These are phyloP conservation scores for Leguminivora glycinivorella DNA, from an alignment of 1,140 invertebrate genomes.

Conservation along the genomic window DNA sequence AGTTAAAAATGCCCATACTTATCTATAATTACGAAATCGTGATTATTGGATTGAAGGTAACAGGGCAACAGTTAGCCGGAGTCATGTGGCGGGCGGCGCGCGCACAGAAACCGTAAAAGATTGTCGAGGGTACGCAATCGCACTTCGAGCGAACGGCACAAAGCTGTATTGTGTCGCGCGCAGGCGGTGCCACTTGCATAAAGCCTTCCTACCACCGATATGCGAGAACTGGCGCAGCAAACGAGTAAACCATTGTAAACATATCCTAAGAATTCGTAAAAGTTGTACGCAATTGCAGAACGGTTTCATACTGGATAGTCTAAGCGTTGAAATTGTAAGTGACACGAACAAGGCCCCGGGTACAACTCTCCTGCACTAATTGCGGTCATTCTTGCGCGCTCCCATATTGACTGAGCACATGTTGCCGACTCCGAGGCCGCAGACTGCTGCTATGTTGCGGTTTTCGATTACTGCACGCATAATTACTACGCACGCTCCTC, in stretches of 20 bases:
- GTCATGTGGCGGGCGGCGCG: slow-evolving; percentile 61
- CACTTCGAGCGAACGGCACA: slow-evolving; percentile 30
- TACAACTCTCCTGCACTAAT: slow-evolving; percentile 52
- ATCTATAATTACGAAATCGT: slow-evolving; percentile 4
- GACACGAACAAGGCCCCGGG: not conserved
- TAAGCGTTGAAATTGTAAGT: not conserved
- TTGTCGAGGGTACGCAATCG: slow-evolving; percentile 44
- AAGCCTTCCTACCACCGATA: not conserved
- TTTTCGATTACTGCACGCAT: slow-evolving; percentile 57
- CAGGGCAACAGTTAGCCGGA: slow-evolving; percentile 47
- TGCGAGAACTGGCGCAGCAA: not conserved
- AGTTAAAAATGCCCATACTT: not conserved
- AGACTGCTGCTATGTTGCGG: slow-evolving; percentile 58
- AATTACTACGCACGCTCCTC: slow-evolving; percentile 41
- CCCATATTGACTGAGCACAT: slow-evolving; percentile 60
- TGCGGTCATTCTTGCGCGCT: slow-evolving; percentile 51
- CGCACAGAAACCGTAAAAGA: slow-evolving; percentile 69
- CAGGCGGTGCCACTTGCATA: slow-evolving; percentile 32
- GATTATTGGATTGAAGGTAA: slow-evolving; percentile 17
- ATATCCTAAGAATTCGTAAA: not conserved
- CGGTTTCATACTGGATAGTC: not conserved
- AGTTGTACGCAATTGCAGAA: not conserved
- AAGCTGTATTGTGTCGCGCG: slow-evolving; percentile 30
- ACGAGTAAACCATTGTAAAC: not conserved
- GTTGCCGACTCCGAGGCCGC: slow-evolving; percentile 57